Percentiles rank a stretch among this genome's conserved stretches.
Evolutionary conservation across 2,888 invertebrate genomes (phyloP).

Genomic region (Eustalomyia histrio): DNA sequence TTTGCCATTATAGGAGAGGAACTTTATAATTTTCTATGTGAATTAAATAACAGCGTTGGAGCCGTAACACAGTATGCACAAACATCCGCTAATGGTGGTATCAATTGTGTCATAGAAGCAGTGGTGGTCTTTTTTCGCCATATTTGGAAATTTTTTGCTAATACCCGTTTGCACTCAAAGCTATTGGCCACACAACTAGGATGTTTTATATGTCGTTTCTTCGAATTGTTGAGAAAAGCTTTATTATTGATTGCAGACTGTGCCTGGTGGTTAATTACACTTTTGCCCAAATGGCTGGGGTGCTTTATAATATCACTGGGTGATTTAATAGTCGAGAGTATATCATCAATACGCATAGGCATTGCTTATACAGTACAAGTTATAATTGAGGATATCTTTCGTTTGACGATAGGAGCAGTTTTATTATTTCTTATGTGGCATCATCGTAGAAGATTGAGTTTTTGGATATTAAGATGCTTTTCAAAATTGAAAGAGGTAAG

Average conservation of each 20-base stretch:
- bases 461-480: background rate
- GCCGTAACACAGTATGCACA: slow-evolving; percentile 59
- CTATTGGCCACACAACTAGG: slow-evolving; percentile 65
- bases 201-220: slow-evolving; percentile 49
- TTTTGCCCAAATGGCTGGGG: slow-evolving; percentile 64
- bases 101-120: slow-evolving; percentile 62
- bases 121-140: slow-evolving; percentile 57
- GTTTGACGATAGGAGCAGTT: slow-evolving; percentile 64
- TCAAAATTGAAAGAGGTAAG: slow-evolving; percentile 46
- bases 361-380: slow-evolving; percentile 31
- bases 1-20: slow-evolving; percentile 67
- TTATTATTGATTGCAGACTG: slow-evolving; percentile 68
- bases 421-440: slow-evolving; percentile 59
- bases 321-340: slow-evolving; percentile 62
- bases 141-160: slow-evolving; percentile 63
- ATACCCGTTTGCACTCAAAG: slow-evolving; percentile 65
- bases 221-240: slow-evolving; percentile 58
- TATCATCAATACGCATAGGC: slow-evolving; percentile 49
- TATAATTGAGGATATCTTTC: slow-evolving; percentile 67
- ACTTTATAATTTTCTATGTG: slow-evolving; percentile 65
- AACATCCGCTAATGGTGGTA: slow-evolving; percentile 63
- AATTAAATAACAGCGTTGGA: slow-evolving; percentile 60
- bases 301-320: slow-evolving; percentile 54
- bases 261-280: slow-evolving; percentile 65
- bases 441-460: slow-evolving; percentile 50